Evolutionary conservation across 2,113 vertebrate species (phyloP), one percentile per base, ranked within the genome.

Genomic region (Heloderma charlesbogerti): DNA sequence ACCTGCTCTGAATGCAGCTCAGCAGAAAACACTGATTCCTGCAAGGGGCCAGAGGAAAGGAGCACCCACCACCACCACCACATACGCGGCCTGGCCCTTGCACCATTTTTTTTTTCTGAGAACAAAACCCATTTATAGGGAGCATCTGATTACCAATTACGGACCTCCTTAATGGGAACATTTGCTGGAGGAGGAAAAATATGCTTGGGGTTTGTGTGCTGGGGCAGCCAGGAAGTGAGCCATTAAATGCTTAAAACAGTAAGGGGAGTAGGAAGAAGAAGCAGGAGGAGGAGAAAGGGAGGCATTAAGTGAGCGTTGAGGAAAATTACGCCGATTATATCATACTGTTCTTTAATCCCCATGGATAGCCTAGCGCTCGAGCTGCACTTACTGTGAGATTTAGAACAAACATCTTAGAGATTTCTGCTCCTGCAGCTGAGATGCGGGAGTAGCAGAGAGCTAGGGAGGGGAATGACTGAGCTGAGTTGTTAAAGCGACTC

Each of bases 151-250:
- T 96, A 90, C 93, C 94, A 96, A 96, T 96, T 96, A 96, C 80
- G 51, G 88, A 86, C 92, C 89, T 90, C 88, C 81, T 86, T 96
- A 97, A 95, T 96, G 94, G 91, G 90, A 94, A 93, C 92, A 93
- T 97, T 96, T 96, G 95, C 95, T 95, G 93, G 92, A 96, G 93
- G 94, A 96, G 93, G 92, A 95, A 95, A 94, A 92, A 95, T 95
- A 94, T 90, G 93, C 84, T 93, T 2, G 1, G 6, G 90, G 43
- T 92, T 94, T 96, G 84, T 92, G 92, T 81, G 37, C 93, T 89
- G 90, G 88, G 92, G 1, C 92, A 92, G 93, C 74, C 95, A 95
- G 96, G 95, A 96, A 95, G 90, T 16, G 0, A 96, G 91, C 92
- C 92, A 94, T 96, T 95, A 95, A 95, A 95, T 45, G 69, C 93